Evolutionary conservation across 2,888 invertebrate genomes (phyloP), one percentile per base, ranked within the genome.

Genomic region (Ephialtes manifestator): DNA sequence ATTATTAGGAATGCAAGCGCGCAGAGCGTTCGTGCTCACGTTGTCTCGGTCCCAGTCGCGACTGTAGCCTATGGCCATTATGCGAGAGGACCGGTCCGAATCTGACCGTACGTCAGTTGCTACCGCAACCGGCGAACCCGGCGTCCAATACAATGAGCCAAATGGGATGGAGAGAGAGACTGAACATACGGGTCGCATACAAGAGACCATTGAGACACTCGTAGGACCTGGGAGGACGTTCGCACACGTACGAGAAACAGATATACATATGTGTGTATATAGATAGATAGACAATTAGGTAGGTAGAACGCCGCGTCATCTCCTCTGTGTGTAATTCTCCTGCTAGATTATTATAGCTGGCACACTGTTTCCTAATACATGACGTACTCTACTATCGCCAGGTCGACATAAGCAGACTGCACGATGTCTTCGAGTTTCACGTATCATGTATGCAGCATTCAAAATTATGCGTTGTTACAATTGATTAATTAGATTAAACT

Each of bases 1-100:
- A 93, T 94, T 94, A 94, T 94, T 94, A 94, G 94, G 93, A 94
- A 94, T 94, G 93, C 94, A 93, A 92, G 92, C 91, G 91, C 91
- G 90, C 89, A 7, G 65, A 65, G 91, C 89, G 89, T 87, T 76
- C 75, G 75, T 82, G 82, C 82, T 79, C 81, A 63, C 78, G 77
- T 63, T 39, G 65, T 78, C 72, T 85, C 76, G 71, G 60, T 72
- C 60, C 75, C 75, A 48, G 82, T 82, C 85, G 85, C 79, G 82
- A 76, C 81, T 84, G 87, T 81, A 81, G 74, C 78, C 80, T 35
- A 35, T n/a, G 76, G 81, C 86, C 86, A 88, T 88, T 88, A 87
- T 88, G 72, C 85, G 85, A 83, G 85, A 84, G 74, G 83, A 85
- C 87, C 90, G 89, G 87, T 81, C 89, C 89, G 90, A 90, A 87